These are phyloP conservation scores for Mimachlamys varia DNA, from an alignment of 2,888 invertebrate genomes.

Conservation along the genomic window DNA sequence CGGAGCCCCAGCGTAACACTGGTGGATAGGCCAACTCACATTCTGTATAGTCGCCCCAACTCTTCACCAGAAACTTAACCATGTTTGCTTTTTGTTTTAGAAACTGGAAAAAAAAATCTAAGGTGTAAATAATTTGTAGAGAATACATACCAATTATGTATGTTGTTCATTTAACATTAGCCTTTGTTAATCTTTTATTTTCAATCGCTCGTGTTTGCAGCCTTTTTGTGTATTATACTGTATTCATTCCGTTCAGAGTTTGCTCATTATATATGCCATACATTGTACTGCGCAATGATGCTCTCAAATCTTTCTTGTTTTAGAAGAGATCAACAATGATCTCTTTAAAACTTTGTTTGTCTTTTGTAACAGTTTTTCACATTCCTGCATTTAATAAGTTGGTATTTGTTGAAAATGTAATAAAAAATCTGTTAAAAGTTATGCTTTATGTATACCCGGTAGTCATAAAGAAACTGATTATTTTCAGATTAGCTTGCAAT, in stretches of 20 bases:
- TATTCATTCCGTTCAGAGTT: background rate
- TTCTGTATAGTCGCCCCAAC: background rate
- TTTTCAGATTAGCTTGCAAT: background rate
- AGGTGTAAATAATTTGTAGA: background rate
- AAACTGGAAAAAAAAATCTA: background rate
- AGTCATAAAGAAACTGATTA: too few species aligned
- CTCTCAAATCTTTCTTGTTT: background rate
- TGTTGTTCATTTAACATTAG: background rate
- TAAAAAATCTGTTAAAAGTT: background rate
- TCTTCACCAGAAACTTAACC: background rate
- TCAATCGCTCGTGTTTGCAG: background rate
- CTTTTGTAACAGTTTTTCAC: background rate
- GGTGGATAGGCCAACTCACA: background rate
- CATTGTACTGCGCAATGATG: background rate
- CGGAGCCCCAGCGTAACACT: background rate
- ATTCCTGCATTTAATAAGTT: background rate
- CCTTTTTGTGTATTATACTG: background rate
- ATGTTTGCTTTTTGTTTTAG: background rate
- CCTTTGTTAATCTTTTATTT: background rate
- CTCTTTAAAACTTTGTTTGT: background rate
- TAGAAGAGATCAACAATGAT: background rate
- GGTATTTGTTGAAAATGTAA: background rate
- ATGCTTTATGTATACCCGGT: background rate
- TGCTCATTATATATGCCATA: slow-evolving; percentile 13
- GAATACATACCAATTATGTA: background rate